Percentiles rank a stretch among this genome's conserved stretches.
These are phyloP conservation scores for Crocallis elinguaria DNA, from an alignment of 2,888 invertebrate species.

Conservation along the genomic window DNA sequence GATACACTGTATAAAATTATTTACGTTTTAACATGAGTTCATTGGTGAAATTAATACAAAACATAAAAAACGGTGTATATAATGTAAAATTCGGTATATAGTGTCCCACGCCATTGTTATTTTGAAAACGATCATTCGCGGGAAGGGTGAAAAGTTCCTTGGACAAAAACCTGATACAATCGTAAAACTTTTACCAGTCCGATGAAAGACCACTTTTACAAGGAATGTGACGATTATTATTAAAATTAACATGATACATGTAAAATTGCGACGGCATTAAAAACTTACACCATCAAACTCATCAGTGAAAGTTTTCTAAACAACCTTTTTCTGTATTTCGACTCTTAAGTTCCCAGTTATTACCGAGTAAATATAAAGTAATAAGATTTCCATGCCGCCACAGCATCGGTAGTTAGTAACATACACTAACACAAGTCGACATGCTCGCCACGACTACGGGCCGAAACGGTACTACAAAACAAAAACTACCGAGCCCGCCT, in stretches of 20 bases:
- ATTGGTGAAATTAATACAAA: constrained; percentile 38
- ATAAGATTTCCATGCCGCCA: constrained; percentile 23
- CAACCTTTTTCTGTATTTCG: not conserved
- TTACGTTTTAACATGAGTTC: constrained; percentile 37
- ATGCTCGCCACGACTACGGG: constrained; percentile 30
- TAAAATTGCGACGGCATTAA: constrained; percentile 50
- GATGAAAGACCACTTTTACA: constrained; percentile 58
- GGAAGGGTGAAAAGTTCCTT: constrained; percentile 2
- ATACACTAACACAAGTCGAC: constrained; percentile 20
- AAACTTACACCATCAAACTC: constrained; percentile 37
- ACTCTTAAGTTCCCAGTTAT: not conserved
- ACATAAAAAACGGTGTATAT: constrained; percentile 35
- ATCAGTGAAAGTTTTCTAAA: not conserved
- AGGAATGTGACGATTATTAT: constrained; percentile 45
- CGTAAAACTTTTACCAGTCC: constrained; percentile 29
- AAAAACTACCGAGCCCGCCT: constrained; percentile 17
- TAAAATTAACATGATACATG: constrained; percentile 51
- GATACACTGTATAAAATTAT: constrained; percentile 42
- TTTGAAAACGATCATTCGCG: constrained; percentile 32
- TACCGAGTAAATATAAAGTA: not conserved
- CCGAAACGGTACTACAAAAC: constrained; percentile 27
- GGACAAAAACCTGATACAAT: not conserved
- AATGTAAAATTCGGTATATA: constrained; percentile 31
- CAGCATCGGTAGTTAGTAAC: constrained; percentile 31
- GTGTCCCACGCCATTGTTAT: constrained; percentile 40